Evolutionary conservation across 64 coral and sea anemone species (phyloP).

Genomic region (Montipora capricornis): DNA sequence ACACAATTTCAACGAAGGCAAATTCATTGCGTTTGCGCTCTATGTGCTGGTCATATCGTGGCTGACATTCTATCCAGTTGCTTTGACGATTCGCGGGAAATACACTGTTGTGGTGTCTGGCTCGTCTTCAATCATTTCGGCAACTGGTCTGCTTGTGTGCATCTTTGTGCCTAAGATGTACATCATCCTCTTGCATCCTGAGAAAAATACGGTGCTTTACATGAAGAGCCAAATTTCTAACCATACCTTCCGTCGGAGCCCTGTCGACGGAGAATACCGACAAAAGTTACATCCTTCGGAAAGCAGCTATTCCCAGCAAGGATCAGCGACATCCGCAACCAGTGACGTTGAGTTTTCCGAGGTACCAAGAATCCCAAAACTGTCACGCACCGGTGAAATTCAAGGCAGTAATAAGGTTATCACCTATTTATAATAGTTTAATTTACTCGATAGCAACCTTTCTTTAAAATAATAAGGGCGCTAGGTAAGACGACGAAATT

Average conservation of each 20-base stretch:
- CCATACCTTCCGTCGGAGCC: slow-evolving; percentile 65
- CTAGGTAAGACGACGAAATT: no score
- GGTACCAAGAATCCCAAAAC: background rate
- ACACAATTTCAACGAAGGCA: no score
- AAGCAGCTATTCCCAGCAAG: background rate
- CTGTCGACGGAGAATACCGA: background rate
- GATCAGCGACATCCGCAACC: background rate
- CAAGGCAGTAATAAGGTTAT: background rate
- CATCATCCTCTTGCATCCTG: slow-evolving; percentile 76
- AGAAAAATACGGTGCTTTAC: slow-evolving; percentile 82
- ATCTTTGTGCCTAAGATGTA: slow-evolving; percentile 88
- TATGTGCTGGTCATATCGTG: no score
- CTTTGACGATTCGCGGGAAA: no score
- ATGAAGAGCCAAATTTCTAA: slow-evolving; percentile 78
- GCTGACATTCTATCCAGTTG: no score
- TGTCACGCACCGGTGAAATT: background rate
- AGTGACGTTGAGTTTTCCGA: background rate
- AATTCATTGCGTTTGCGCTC: no score
- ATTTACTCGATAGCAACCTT: no score
- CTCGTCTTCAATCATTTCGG: slow-evolving; percentile 45
- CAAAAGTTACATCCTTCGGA: background rate
- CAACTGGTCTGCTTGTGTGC: slow-evolving; percentile 68
- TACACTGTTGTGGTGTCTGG: no score
- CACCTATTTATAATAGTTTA: background rate
- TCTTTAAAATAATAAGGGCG: no score